Base-by-base conservation (phyloP, 1,140 invertebrate species). In the Caerostris darwini region DNA sequence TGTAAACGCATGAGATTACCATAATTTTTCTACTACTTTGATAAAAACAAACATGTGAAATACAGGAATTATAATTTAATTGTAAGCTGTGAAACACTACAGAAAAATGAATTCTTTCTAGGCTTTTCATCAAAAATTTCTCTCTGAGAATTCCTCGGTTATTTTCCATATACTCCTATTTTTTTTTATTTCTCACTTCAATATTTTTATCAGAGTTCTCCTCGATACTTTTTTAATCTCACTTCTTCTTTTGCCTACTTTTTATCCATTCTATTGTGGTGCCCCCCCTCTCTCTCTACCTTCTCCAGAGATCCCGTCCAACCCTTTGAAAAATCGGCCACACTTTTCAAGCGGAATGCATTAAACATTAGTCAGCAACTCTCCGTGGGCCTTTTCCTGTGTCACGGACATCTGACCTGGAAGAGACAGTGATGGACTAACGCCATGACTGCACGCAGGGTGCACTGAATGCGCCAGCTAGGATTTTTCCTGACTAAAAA, bases 351-450 rank as follows among this genome's bases (percentile, higher is more conserved):
- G 61, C 87, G 50, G 61, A 64, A 64, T 89, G 87, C 61, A 69
- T 89, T 89, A 89, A 67, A 89, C 61, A 69, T 89, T 69, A 89
- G 59, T 89, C 87, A 89, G 59, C 34, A 19, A 61, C 87, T 61
- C 87, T 19, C 87, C 69, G 17, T 69, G 61, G 64, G 87, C 14
- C 87, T 69, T 89, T 89, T 71, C 53, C 69, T 61, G 7, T 89
- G 87, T 89, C 87, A 89, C 12, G 61, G 87, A 10, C 87, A 89
- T 10, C 61, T 54, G 87, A 89, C 59, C 87, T 67, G 87, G 50
- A 89, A 89, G 19, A 69, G 87, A 89, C 87, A 89, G 14, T 89
- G 87, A 89, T 89, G 59, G 87, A 89, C 87, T 67, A 8, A 19
- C 50, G 59, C 61, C 87, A 17, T 14, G 87, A 17, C 87, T 69